phyloP scores from a whole-genome alignment of 53 echinoderm and acorn worm genomes.

The Mesocentrotus franciscanus region DNA sequence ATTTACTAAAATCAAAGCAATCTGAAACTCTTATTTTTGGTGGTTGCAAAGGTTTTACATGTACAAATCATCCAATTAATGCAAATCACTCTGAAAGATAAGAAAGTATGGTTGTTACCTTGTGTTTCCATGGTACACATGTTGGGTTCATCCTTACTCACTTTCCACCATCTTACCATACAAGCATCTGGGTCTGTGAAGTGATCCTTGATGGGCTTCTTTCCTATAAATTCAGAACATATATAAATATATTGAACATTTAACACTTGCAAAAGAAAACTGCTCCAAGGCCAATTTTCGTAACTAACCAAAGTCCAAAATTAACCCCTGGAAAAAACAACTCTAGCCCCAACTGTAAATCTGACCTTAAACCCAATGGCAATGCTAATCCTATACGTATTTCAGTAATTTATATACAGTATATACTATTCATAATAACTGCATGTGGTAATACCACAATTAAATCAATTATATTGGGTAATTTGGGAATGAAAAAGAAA shows the following conservation, averaged over 20 bases:
- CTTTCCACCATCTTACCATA: conserved; percentile 70
- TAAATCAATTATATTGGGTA: background rate
- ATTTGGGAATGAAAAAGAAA: too few relatives aligned
- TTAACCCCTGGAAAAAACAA: too few relatives aligned
- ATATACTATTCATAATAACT: too few relatives aligned
- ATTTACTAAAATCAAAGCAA: too few relatives aligned
- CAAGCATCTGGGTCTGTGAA: conserved; percentile 33
- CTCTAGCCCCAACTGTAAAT: too few relatives aligned
- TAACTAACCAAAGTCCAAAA: too few relatives aligned
- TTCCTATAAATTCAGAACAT: background rate
- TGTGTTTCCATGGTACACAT: conserved; percentile 59
- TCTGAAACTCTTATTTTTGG: too few relatives aligned
- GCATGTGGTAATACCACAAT: background rate
- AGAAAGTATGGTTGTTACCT: conserved; percentile 7
- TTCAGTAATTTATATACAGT: too few relatives aligned
- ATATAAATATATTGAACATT: background rate
- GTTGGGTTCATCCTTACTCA: background rate
- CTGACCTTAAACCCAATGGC: too few relatives aligned
- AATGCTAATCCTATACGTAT: too few relatives aligned
- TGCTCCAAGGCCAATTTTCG: too few relatives aligned
- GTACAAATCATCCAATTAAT: too few relatives aligned
- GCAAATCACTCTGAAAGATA: background rate
- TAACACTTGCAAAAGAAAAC: background rate
- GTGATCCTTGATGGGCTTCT: conserved; percentile 27
- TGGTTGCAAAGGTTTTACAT: background rate